phyloP scores from a whole-genome alignment of 2,113 vertebrate species.

The Engraulis encrasicolus region DNA sequence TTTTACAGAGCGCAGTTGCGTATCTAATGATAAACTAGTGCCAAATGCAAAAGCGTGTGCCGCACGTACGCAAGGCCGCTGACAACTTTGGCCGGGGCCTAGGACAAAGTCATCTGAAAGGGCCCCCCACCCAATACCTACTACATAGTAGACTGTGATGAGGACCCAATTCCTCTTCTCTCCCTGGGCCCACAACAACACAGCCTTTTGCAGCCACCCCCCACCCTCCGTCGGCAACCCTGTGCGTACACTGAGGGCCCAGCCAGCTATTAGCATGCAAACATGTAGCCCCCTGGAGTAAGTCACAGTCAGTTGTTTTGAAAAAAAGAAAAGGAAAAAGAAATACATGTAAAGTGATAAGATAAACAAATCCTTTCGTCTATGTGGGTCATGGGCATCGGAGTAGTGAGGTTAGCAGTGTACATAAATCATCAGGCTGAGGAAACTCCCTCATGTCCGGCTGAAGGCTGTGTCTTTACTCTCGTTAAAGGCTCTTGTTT shows the following conservation, averaged over 20 bases:
- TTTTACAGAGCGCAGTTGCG: conserved; percentile 67
- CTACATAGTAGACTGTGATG: no score
- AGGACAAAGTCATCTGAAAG: no score
- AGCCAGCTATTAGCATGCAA: conserved; percentile 64
- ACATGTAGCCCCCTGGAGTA: conserved; percentile 58
- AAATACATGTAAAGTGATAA: conserved; percentile 54
- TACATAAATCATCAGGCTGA: conserved; percentile 54
- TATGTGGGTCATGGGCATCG: conserved; percentile 64
- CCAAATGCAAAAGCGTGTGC: no score
- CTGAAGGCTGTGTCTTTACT: conserved; percentile 33
- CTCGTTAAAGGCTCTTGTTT: not conserved
- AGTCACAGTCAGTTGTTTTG: conserved; percentile 48
- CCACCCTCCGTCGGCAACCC: no score
- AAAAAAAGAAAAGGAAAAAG: conserved; percentile 39
- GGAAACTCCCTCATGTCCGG: conserved; percentile 48
- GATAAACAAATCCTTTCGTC: conserved; percentile 70
- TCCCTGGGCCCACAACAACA: no score
- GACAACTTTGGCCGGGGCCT: no score
- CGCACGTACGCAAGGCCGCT: no score
- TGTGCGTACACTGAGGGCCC: conserved; percentile 65
- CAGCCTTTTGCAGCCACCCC: no score
- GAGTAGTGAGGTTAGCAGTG: conserved; percentile 46
- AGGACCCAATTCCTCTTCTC: no score
- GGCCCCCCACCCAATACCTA: no score
- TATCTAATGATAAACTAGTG: conserved; percentile 72